Evolutionary conservation across 2,888 invertebrate species (phyloP), one percentile per base, ranked within the genome.

Genomic region (Formica aserva): DNA sequence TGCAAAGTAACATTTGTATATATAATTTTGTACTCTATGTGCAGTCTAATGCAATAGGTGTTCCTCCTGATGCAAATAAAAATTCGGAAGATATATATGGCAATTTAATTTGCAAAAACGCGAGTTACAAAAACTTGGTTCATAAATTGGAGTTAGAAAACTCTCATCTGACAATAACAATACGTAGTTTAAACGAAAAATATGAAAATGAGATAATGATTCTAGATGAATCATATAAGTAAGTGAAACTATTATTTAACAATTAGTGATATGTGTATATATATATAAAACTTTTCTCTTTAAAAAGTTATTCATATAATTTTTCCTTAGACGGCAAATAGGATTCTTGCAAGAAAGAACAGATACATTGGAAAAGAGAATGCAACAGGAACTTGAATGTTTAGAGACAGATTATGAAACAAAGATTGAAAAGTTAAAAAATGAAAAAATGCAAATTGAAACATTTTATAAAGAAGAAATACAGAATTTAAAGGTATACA

Each of bases 151-250:
- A 93, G 82, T 60, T 90, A 22, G 94, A 94, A 87, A 94, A 93
- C 72, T 66, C 90, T 48, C 90, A 92, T 84, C 85, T 94, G 60
- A 93, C 94, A 83, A 92, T 86, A 69, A 92, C 90, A 32, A 62
- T 94, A 67, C 91, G 92, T 3, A 92, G 86, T 82, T 65, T 93
- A 41, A 93, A 91, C 75, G 92, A 93, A 41, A 93, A 92, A 74
- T 93, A 94, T 74, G 92, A 93, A 65, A 92, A 89, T 78, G 94
- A 94, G 87, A 91, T 94, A 22, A 78, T 83, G 55, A 92, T 93
- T 82, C 86, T 94, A 18, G 91, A 94, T 84, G 92, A 94, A 72
- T 94, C 93, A 3, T 93, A 94, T 72, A 92, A 91, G 94, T 94
- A 91, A 77, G 82, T 83, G 69, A 45, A n/a, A 76, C 66, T 13